Percentiles rank a stretch among this genome's conserved stretches.
phyloP scores from a whole-genome alignment of 2,113 vertebrate species.

The Cichladusa arquata region DNA sequence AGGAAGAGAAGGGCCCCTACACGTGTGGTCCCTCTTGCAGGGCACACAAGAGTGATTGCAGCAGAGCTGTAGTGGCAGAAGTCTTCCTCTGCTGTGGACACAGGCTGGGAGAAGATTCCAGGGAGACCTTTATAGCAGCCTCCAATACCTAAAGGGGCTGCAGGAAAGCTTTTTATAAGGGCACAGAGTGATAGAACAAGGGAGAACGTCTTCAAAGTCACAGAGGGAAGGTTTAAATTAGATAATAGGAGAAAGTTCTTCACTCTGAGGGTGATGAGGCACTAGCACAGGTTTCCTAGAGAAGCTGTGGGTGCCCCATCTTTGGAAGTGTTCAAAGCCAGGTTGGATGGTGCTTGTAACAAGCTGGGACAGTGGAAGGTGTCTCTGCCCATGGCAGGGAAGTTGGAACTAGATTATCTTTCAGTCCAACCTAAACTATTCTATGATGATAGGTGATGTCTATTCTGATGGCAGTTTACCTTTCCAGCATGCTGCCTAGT shows the following conservation, averaged over 20 bases:
- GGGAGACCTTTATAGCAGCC: not conserved
- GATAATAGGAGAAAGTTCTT: not conserved
- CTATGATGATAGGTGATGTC: not conserved
- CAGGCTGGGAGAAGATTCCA: not conserved
- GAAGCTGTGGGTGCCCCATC: not conserved
- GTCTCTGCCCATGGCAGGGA: not conserved
- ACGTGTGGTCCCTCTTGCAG: rapidly evolving
- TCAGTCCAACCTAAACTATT: not conserved
- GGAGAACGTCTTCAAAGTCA: not conserved
- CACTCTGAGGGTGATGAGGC: too few relatives aligned
- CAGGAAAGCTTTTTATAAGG: not conserved
- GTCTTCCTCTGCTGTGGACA: not conserved
- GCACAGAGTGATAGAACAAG: not conserved
- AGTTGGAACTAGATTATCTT: not conserved
- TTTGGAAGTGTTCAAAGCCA: not conserved
- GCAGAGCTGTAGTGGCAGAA: not conserved
- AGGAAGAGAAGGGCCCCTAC: not conserved
- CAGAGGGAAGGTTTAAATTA: not conserved
- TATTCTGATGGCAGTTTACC: rapidly evolving
- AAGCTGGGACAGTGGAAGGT: not conserved
- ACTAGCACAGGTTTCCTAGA: not conserved
- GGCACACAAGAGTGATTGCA: rapidly evolving
- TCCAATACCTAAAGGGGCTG: too few relatives aligned
- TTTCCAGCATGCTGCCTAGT: not conserved
- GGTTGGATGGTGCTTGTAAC: not conserved